These are phyloP conservation scores for Hyppa rectilinea DNA, from an alignment of 2,888 invertebrate genomes.

Conservation along the genomic window DNA sequence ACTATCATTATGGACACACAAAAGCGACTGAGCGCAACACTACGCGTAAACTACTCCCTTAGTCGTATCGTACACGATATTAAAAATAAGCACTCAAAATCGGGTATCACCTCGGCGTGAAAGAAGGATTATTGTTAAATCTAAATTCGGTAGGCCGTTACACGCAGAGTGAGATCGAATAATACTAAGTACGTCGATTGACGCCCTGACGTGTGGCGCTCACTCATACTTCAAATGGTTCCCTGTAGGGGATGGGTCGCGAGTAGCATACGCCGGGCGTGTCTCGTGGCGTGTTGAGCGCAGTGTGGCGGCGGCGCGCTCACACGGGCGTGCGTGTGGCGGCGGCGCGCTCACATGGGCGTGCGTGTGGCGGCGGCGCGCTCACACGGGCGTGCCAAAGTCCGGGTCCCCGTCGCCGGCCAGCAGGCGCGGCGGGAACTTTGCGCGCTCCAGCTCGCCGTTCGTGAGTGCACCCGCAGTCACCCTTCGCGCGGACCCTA, in stretches of 20 bases:
- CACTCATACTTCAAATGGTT: not conserved
- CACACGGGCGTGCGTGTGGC: constrained; percentile 93
- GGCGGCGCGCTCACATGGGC: too few relatives aligned
- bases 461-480: constrained; percentile 75
- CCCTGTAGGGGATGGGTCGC: not conserved
- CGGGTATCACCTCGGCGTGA: constrained; percentile 52
- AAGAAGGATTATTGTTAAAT: constrained; percentile 55
- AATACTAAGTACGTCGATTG: constrained; percentile 55
- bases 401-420: constrained; percentile 92
- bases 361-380: too few relatives aligned
- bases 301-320: too few relatives aligned
- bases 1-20: constrained; percentile 51
- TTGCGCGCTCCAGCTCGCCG: constrained; percentile 71
- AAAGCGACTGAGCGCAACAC: constrained; percentile 62
- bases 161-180: constrained; percentile 58
- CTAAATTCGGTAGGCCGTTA: constrained; percentile 64
- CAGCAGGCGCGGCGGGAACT: constrained; percentile 74
- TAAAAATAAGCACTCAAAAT: constrained; percentile 55
- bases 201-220: constrained; percentile 10
- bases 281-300: constrained; percentile 7
- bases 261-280: not conserved
- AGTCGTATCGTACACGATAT: constrained; percentile 45
- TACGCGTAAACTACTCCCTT: constrained; percentile 52
- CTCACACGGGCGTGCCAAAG: constrained; percentile 93
- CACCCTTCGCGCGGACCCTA: constrained; percentile 87